Base-by-base conservation (phyloP, 1,140 invertebrate genomes). In the Leptonema lineaticorne region DNA sequence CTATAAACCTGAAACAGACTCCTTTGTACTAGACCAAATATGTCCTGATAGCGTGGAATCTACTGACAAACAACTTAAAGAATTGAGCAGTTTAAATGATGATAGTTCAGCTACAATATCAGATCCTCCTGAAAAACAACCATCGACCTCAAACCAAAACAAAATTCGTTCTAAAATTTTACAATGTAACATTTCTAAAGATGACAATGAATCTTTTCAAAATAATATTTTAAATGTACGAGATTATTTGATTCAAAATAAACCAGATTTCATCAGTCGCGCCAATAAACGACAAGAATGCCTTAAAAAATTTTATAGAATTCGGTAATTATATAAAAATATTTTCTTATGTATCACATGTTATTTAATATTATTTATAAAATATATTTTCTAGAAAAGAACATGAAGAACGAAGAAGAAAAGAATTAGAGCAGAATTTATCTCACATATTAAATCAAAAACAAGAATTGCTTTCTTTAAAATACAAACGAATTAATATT, bases 241-340 rank as follows among this genome's bases (percentile, higher is more conserved):
- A 46, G 79, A 83, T 29, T 82, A 81, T 72, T 77, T 83, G 65
- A 78, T 79, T 30, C 76, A 69, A 63, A 81, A 82, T 65, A 74
- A 79, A 5, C 81, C 81, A 7, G 77, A 80, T 60, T 83, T 83
- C 67, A 73, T 81, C 11, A 71, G 76, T 41, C 77, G 76, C 14
- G 73, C 74, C 41, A 72, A 75, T 6, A 69, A 74, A 5, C 75
- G 81, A 9, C 78, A 78, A 66, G 73, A 76, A 57, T 78, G 75
- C 41, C 72, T 82, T 46, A 80, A 76, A 63, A 56, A 62, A 53
- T 26, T 53, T 53, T 11, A 53, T 26, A 14, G 9, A 41, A 11
- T 9, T 41, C 9, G 2, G 37, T 41, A 41, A 14, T 41, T 41
- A 14, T 41, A 4, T 41, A 14, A 14, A 6, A 6, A 33, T 33